phyloP scores from a whole-genome alignment of 2,888 invertebrate genomes.

The Erynnis tages region DNA sequence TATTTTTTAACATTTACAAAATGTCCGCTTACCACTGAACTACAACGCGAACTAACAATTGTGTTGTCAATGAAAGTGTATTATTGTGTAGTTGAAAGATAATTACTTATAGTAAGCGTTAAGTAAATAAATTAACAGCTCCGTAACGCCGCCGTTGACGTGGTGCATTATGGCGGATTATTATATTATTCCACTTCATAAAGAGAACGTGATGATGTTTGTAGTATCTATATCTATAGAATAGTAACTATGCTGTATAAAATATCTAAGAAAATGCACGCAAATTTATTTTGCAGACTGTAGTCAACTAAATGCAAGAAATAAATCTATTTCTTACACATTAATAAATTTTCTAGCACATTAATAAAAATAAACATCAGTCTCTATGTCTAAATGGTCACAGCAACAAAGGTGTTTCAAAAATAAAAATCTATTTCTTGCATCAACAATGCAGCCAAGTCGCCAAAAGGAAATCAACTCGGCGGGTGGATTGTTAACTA shows the following conservation, averaged over 20 bases:
- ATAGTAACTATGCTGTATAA: no score
- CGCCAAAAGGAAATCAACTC: no score
- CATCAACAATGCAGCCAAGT: neutral
- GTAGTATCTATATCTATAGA: no score
- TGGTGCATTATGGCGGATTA: constrained; percentile 2
- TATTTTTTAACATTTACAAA: neutral
- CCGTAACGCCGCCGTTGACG: constrained; percentile 3
- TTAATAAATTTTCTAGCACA: no score
- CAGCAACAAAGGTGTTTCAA: neutral
- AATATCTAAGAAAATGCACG: no score
- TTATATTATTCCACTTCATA: constrained; percentile 7
- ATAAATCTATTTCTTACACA: no score
- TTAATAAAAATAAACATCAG: no score
- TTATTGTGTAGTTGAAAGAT: constrained; percentile 17
- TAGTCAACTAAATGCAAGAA: no score
- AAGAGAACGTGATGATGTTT: constrained; percentile 3
- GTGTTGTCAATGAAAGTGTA: constrained; percentile 12
- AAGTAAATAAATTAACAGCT: constrained; percentile 17
- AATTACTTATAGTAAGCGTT: constrained; percentile 15
- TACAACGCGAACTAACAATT: constrained; percentile 11
- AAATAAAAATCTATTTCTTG: neutral
- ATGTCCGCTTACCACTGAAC: constrained; percentile 9
- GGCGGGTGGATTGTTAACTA: no score
- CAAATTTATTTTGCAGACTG: no score
- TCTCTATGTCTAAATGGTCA: neutral